Conservation (phyloP, 2,888 invertebrate genomes). For the Leptopilina syphax region DNA sequence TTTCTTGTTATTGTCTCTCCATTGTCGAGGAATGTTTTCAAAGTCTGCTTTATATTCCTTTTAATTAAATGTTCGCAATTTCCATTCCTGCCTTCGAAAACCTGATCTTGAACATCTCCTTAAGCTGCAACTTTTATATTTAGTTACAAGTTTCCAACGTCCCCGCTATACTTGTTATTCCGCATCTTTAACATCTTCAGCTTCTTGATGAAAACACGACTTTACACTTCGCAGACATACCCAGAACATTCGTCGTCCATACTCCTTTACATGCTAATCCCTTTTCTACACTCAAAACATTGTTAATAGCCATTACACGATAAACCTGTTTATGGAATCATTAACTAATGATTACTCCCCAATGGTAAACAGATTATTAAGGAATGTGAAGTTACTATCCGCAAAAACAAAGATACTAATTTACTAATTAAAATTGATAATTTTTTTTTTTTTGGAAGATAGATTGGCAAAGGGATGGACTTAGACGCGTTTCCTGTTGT, state of each 20-base stretch:
- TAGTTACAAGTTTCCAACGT: neutral
- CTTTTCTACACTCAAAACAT: constrained; percentile 25
- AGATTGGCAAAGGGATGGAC: too few species aligned
- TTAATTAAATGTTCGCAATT: constrained; percentile 7
- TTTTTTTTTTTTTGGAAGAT: too few species aligned
- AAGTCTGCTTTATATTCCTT: constrained; percentile 3
- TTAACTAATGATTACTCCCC: constrained; percentile 2
- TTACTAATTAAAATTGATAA: neutral
- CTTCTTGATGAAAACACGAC: constrained; percentile 31
- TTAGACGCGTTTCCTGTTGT: neutral
- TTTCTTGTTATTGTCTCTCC: neutral
- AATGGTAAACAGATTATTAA: constrained; percentile 1
- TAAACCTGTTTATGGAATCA: constrained; percentile 31
- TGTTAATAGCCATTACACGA: neutral
- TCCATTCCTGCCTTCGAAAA: constrained; percentile 18
- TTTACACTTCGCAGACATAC: constrained; percentile 16
- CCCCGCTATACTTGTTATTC: constrained; percentile 13
- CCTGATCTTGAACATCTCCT: constrained; percentile 28
- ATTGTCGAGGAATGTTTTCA: neutral
- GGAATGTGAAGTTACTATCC: neutral
- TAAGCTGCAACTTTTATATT: neutral
- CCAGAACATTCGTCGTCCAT: neutral
- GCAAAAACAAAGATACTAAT: neutral
- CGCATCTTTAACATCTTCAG: constrained; percentile 32
- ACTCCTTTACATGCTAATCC: constrained; percentile 19